phyloP scores from a whole-genome alignment of 2,113 vertebrate species.

The Drymodes brunneopygia region DNA sequence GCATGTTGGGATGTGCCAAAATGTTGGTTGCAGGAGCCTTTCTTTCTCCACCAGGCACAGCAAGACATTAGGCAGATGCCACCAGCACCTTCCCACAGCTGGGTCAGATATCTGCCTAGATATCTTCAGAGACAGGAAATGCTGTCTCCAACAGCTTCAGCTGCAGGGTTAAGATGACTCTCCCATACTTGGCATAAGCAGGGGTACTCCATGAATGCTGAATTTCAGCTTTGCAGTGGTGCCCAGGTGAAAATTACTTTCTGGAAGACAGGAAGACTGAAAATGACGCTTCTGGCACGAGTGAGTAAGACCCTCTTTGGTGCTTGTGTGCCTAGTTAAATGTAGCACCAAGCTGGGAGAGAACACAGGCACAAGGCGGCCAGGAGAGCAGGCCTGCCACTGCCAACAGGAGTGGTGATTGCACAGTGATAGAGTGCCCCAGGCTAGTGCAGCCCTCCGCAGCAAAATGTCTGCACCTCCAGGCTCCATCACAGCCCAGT shows the following conservation, averaged over 20 bases:
- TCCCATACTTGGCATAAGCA: rapidly evolving
- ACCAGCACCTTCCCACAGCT: background rate
- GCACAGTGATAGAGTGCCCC: background rate
- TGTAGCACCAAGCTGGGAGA: background rate
- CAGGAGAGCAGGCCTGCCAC: background rate
- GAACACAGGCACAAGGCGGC: background rate
- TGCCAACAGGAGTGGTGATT: background rate
- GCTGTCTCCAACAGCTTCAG: background rate
- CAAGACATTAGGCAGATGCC: background rate
- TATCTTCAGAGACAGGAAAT: background rate
- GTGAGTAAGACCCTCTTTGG: background rate
- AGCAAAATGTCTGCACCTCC: background rate
- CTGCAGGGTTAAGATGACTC: background rate
- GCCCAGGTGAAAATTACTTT: background rate
- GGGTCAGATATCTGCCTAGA: background rate
- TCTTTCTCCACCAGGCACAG: background rate
- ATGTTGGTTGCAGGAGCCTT: background rate
- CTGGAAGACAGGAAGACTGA: background rate
- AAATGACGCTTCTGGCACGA: background rate
- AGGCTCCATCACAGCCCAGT: rapidly evolving
- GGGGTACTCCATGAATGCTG: background rate
- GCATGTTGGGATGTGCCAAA: rapidly evolving
- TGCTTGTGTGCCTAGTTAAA: background rate
- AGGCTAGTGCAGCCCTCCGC: background rate
- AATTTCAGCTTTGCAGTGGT: background rate